A percentile compares a stretch with the other conserved stretches of the same genome.
Conservation (phyloP, 2,888 invertebrate genomes). For the Dryobotodes eremita region DNA sequence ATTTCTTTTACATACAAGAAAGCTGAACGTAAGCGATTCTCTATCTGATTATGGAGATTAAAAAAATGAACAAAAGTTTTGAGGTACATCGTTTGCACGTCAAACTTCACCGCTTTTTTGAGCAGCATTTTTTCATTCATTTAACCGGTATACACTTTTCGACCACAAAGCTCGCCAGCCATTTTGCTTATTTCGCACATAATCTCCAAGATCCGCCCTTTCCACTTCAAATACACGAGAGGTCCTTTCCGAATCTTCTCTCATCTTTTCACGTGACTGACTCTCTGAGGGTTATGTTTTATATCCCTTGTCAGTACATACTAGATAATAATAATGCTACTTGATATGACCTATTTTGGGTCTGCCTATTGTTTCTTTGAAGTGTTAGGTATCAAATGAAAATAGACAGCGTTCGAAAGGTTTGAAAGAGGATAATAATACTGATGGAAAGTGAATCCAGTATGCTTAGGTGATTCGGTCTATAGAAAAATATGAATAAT, state of each 20-base stretch:
- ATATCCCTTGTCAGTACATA: conserved; percentile 4
- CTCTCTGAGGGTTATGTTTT: conserved; percentile 9
- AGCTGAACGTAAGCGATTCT: too few relatives aligned
- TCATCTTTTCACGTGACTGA: conserved; percentile 22
- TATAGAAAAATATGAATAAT: too few relatives aligned
- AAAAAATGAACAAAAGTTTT: too few relatives aligned
- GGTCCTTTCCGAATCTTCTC: conserved; percentile 21
- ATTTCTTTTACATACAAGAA: too few relatives aligned
- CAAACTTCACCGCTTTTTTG: too few relatives aligned
- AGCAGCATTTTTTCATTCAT: too few relatives aligned
- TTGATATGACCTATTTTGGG: conserved; percentile 8
- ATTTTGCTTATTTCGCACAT: conserved; percentile 38
- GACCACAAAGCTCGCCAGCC: neutral
- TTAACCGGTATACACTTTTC: neutral
- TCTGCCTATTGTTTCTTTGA: neutral
- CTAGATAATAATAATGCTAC: neutral
- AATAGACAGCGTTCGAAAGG: neutral
- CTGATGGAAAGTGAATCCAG: neutral
- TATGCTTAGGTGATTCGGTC: too few relatives aligned
- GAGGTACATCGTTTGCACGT: too few relatives aligned
- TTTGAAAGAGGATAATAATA: neutral
- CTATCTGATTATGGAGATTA: too few relatives aligned
- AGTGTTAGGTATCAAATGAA: neutral
- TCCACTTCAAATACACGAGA: conserved; percentile 24
- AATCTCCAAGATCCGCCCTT: conserved; percentile 35